Evolutionary conservation across 2,888 invertebrate genomes (phyloP), one percentile per base, ranked within the genome.

Genomic region (Drosophila borborema): DNA sequence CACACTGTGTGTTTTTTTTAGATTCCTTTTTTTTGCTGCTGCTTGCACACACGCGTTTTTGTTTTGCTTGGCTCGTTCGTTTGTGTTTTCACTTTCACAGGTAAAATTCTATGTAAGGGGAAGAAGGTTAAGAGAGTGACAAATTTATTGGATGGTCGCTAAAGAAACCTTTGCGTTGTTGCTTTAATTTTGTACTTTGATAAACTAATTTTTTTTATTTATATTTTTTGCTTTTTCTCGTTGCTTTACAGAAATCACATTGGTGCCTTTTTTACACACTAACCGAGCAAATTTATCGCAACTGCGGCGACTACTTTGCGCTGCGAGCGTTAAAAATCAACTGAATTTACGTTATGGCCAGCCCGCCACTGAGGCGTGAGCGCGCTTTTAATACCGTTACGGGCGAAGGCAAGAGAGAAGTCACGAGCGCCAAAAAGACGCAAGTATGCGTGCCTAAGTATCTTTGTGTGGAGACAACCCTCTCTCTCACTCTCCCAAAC

Each of bases 11-110:
- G 56, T 62, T 54, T 64, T 59, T 59, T 58, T 66, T 23, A 14
- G 36, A 46, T 72, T 63, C 55, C 43, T 48, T 59, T 65, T 62
- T 53, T 58, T 69, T 43, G 41, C 18, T 72, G 58, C 70, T 76
- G 51, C 60, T 78, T 82, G 71, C 79, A 73, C 80, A 87, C 88
- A 80, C 90, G 74, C 80, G 83, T 74, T 80, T 80, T 89, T 87
- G 86, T 87, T 87, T 87, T 87, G 86, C 85, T 87, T 87, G 73
- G 72, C 77, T 89, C 86, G 77, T 87, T 90, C 90, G 83, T 74
- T 77, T 81, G 41, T 77, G 89, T 87, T 87, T 90, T 90, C 90
- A 90, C 90, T 90, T 90, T 90, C 85, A 87, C 80, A 86, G 75
- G 79, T 87, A 87, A 84, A 81, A 55, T 82, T 79, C 90, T 87